Percentiles rank a stretch among this genome's conserved stretches.
Evolutionary conservation across 2,113 vertebrate species (phyloP).

Genomic region (Turdus rufiventris): DNA sequence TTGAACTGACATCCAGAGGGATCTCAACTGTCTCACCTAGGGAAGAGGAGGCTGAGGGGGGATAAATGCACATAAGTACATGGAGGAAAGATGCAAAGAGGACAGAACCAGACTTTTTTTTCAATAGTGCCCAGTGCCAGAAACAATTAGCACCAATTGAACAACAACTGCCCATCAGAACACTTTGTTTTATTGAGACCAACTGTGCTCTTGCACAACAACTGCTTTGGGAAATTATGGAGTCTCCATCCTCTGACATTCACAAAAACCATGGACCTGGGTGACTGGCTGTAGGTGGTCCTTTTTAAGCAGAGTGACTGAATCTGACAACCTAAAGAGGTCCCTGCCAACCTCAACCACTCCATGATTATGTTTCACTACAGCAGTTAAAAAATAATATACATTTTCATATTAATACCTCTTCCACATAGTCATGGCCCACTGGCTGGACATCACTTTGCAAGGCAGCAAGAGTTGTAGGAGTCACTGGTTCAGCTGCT

Average conservation of each 20-base stretch:
- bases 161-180: background rate
- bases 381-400: background rate
- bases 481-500: slow-evolving; percentile 78
- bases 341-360: background rate
- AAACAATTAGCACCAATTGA: background rate
- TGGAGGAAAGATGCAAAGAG: background rate
- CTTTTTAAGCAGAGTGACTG: background rate
- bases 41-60: background rate
- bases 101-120: background rate
- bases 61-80: background rate
- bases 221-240: background rate
- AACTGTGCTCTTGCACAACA: background rate
- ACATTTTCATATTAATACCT: slow-evolving; percentile 75
- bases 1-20: background rate
- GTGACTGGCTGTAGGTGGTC: background rate
- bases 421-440: slow-evolving; percentile 97
- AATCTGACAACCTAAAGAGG: background rate
- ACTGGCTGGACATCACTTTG: slow-evolving; percentile 97
- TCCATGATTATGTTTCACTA: background rate
- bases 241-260: background rate
- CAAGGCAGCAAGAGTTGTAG: slow-evolving; percentile 86
- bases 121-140: background rate
- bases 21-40: background rate
- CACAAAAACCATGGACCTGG: background rate
- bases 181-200: background rate